Evolutionary conservation across 2,888 invertebrate genomes (phyloP), one percentile per base, ranked within the genome.

Genomic region (Coelopa pilipes): DNA sequence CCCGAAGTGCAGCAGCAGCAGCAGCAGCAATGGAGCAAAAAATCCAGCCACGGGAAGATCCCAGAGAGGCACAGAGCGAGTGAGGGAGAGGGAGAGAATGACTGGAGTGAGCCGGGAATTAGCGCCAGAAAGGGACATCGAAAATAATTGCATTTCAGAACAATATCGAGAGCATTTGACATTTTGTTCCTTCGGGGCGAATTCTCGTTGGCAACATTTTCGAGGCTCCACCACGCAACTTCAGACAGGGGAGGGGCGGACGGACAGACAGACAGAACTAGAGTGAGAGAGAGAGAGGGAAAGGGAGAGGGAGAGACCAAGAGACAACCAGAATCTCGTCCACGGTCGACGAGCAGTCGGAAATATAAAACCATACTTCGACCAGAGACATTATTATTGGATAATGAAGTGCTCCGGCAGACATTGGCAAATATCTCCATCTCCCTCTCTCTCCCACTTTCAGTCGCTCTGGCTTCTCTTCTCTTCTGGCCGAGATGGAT

Each of bases 131-230:
- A 34, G 21, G 21, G 53, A n/a, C 21, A 21, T 1, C 50, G 66
- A 24, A n/a, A 50, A 63, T 72, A 74, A 74, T 71, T 72, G 70
- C 72, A 74, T 68, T 68, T 74, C 72, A 63, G 66, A 19, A 53
- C 24, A 60, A 72, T 75, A 75, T 73, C 74, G 73, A 66, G 70
- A 74, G 75, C 63, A 70, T 70, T 76, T 77, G 79, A 77, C 78
- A 74, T 78, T 65, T 75, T 63, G 75, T 78, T 77, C 77, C 79
- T 79, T 77, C 72, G 77, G 75, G 77, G 76, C 66, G 74, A 65
- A 73, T 72, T 57, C 21, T 68, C 55, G 67, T 50, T 67, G 60
- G 50, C 21, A 12, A 17, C 57, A 34, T 34, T 34, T 34, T 34
- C 34, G 34, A 34, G 34, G 34, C 34, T 34, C 34, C 34, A 34